Evolutionary conservation across 2,888 invertebrate genomes (phyloP).

Genomic region (Tenodera sinensis): DNA sequence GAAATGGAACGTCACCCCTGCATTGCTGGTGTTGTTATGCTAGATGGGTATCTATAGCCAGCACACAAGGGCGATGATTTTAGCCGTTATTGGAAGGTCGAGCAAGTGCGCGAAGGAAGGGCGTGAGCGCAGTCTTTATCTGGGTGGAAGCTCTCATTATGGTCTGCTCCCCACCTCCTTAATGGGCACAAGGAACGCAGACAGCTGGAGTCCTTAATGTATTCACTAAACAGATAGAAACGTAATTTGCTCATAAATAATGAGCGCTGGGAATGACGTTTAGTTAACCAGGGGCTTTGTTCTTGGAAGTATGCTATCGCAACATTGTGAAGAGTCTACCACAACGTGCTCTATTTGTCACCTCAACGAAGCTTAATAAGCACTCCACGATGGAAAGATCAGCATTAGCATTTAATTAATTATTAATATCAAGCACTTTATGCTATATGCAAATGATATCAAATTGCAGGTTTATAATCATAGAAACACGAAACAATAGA

Average conservation of each 20-base stretch:
- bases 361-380: neutral
- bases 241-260: neutral
- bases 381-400: neutral
- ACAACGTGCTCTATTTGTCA: neutral
- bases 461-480: neutral
- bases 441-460: neutral
- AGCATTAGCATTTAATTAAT: neutral
- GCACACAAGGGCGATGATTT: neutral
- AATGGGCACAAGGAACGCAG: neutral
- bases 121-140: neutral
- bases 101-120: neutral
- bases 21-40: neutral
- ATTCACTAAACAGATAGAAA: neutral
- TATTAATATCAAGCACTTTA: neutral
- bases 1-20: too few relatives aligned
- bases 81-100: neutral
- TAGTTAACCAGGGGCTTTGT: neutral
- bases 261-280: neutral
- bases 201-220: neutral
- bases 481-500: neutral
- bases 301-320: neutral
- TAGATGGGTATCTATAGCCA: neutral
- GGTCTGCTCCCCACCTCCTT: neutral
- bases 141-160: neutral
- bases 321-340: neutral